Conservation (phyloP, 2,888 invertebrate species). For the Acleris laterana region DNA sequence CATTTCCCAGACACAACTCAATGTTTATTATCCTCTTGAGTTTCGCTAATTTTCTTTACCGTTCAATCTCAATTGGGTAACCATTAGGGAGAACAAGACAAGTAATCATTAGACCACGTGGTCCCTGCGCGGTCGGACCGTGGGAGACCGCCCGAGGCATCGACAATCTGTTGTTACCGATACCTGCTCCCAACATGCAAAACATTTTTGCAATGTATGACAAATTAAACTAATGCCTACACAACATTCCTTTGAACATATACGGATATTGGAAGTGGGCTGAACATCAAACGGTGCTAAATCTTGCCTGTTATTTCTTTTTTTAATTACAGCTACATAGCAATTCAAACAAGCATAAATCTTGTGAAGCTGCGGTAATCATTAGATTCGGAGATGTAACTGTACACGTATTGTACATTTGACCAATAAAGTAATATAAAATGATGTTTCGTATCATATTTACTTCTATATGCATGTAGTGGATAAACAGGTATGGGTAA, state of each 20-base stretch:
- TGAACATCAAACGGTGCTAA: conserved; percentile 22
- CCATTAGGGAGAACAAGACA: conserved; percentile 7
- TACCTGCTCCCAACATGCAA: conserved; percentile 54
- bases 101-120: conserved; percentile 47
- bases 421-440: conserved; percentile 56
- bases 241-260: conserved; percentile 16
- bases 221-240: conserved; percentile 40
- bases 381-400: conserved; percentile 33
- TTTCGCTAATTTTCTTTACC: background rate
- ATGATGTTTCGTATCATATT: conserved; percentile 39
- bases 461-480: conserved; percentile 32
- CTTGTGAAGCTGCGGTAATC: conserved; percentile 32
- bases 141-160: conserved; percentile 67
- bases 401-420: conserved; percentile 37
- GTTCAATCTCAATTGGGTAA: background rate
- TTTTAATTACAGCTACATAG: conserved; percentile 19
- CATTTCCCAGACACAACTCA: background rate
- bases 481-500: conserved; percentile 47
- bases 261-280: conserved; percentile 17
- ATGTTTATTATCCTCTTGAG: background rate
- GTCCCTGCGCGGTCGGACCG: conserved; percentile 54
- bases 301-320: conserved; percentile 17
- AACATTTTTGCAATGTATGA: conserved; percentile 64
- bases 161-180: conserved; percentile 36
- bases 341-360: conserved; percentile 25